Base-by-base conservation (phyloP, 2,113 vertebrate species). In the Sebastes fasciatus region DNA sequence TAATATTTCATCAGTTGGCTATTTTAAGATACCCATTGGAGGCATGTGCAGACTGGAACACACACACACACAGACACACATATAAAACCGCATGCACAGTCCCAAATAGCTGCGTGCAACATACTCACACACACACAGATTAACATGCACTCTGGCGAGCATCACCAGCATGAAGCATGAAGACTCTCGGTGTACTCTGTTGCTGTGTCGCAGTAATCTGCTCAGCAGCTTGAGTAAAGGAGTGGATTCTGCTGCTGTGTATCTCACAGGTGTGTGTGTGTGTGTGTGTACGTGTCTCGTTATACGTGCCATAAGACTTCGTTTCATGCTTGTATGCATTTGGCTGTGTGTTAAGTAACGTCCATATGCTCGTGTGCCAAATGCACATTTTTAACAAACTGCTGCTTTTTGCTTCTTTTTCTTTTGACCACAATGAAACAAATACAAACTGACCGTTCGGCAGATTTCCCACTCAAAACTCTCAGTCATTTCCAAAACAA, bases 1-100 rank as follows among this genome's bases (percentile, higher is more conserved):
- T 62, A 91, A 93, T 92, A 86, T 93, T 93, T 89, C 65, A 90
- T 89, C 52, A 76, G 48, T 19, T 54, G 64, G 69, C 80, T 88
- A 84, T 89, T 86, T 86, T 78, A 78, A 85, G 83, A 75, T 46
- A 34, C 5, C 61, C 55, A 58, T 13, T 60, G 43, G 58, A 84
- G 65, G 63, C 43, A 43, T 57, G 11, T 57, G 4, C 48, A 72
- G 40, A 40, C 16, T 42, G 40, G 6, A 13, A 52, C 34, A 68
- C 34, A 67, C n/a, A 42, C 16, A 40, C n/a, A 73, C n/a, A 58
- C 21, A 48, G 23, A 62, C 58, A 43, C 12, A 60, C 26, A 64
- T 6, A 23, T 23, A 11, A 14, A 34, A 9, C 16, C 40, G 49
- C n/a, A 69, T 52, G 52, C 58, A 16, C 34, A 46, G 64, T 45